These are phyloP conservation scores for Lepidochitona cinerea DNA, from an alignment of 2,888 invertebrate genomes.

Conservation along the genomic window DNA sequence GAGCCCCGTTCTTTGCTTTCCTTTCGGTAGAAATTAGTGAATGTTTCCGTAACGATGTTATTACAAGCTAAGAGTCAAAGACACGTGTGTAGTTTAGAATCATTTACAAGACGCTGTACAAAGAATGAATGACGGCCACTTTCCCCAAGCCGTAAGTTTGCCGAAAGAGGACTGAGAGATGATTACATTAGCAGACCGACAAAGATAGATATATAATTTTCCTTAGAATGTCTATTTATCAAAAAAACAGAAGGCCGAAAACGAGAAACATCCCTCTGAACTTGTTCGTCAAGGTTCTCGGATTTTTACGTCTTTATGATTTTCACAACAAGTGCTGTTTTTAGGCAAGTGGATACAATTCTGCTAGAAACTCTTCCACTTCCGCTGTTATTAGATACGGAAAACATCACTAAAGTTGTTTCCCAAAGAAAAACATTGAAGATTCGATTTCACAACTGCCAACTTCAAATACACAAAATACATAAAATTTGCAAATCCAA, in stretches of 20 bases:
- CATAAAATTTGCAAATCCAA: too few relatives aligned
- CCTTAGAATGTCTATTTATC: background rate
- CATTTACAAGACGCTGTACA: background rate
- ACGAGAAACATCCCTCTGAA: background rate
- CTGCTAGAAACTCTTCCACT: too few relatives aligned
- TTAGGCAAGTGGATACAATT: too few relatives aligned
- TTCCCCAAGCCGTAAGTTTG: background rate
- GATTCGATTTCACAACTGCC: too few relatives aligned
- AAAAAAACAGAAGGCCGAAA: background rate
- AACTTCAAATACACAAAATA: too few relatives aligned
- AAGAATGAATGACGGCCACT: background rate
- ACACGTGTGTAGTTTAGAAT: background rate
- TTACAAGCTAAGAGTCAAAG: conserved; percentile 1
- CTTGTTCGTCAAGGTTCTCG: background rate
- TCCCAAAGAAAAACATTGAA: too few relatives aligned
- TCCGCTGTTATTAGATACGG: too few relatives aligned
- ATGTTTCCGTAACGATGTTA: conserved; percentile 8
- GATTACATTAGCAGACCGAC: background rate
- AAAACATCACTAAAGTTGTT: too few relatives aligned
- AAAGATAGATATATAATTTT: background rate
- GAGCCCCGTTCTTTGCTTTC: background rate
- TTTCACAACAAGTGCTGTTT: background rate
- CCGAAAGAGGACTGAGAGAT: background rate
- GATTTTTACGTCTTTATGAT: conserved; percentile 1
- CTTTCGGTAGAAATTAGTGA: background rate